Percentiles rank a stretch among this genome's conserved stretches.
These are phyloP conservation scores for Osmerus eperlanus DNA, from an alignment of 2,113 vertebrate species.

Conservation along the genomic window DNA sequence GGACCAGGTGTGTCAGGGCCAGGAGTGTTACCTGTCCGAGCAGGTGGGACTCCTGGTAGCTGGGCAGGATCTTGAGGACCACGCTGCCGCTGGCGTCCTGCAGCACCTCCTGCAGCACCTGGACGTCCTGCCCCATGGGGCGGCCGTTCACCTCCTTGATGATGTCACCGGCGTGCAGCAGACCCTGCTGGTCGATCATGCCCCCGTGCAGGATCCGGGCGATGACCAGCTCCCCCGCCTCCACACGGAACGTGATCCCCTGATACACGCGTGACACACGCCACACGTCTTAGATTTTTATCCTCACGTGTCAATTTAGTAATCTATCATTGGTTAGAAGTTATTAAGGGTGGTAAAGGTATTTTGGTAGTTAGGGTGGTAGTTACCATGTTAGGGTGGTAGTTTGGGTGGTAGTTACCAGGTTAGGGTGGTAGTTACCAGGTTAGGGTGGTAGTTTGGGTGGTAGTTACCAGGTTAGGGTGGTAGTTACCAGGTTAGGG, in stretches of 20 bases:
- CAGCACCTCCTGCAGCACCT: constrained; percentile 86
- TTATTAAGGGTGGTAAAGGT: not conserved
- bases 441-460: not conserved
- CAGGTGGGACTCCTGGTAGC: constrained; percentile 86
- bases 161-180: constrained; percentile 90
- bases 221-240: constrained; percentile 87
- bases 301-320: no score
- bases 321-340: not conserved
- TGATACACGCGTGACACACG: constrained; percentile 47
- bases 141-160: constrained; percentile 93
- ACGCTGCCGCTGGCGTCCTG: constrained; percentile 85
- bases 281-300: no score
- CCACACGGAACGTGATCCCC: constrained; percentile 93
- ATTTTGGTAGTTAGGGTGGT: not conserved
- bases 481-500: constrained; percentile 70
- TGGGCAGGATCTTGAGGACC: constrained; percentile 90
- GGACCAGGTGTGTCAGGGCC: not conserved
- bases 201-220: constrained; percentile 93
- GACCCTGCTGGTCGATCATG: constrained; percentile 92
- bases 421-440: not conserved
- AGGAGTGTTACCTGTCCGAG: constrained; percentile 78
- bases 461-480: not conserved
- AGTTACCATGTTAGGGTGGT: not conserved
- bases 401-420: not conserved
- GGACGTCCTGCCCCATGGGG: constrained; percentile 84